Conservation (phyloP, 1,140 invertebrate genomes). For the Ephestia elutella region DNA sequence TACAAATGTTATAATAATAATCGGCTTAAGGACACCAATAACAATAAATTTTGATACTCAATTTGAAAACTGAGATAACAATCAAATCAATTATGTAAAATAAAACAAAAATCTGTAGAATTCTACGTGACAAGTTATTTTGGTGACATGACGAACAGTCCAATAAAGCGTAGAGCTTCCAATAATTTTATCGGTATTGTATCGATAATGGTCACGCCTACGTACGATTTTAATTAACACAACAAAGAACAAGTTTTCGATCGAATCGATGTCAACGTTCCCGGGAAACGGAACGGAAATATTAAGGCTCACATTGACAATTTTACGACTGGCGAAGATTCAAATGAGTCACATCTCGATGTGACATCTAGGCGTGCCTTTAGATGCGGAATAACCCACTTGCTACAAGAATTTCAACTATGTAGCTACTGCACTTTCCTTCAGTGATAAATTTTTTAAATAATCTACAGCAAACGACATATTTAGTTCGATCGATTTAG, state of each 20-base stretch:
- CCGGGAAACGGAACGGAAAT: constrained; percentile 49
- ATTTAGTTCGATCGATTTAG: too few species aligned
- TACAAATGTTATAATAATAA: too few species aligned
- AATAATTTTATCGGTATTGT: constrained; percentile 61
- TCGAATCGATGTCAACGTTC: constrained; percentile 46
- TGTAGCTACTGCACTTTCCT: too few species aligned
- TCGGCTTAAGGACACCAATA: too few species aligned
- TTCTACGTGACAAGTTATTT: constrained; percentile 30
- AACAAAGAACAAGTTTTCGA: constrained; percentile 53
- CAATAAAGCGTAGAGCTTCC: constrained; percentile 59
- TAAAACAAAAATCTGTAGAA: constrained; percentile 29
- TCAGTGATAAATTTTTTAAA: too few species aligned
- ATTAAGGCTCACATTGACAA: constrained; percentile 42
- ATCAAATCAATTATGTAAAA: constrained; percentile 29
- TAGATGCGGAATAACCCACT: constrained; percentile 4
- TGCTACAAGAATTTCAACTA: too few species aligned
- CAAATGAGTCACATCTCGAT: constrained; percentile 47
- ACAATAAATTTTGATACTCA: too few species aligned
- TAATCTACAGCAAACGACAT: too few species aligned
- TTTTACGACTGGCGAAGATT: constrained; percentile 46
- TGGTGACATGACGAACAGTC: constrained; percentile 34
- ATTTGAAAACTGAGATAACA: too few species aligned
- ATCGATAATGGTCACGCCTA: constrained; percentile 66
- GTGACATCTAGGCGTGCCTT: constrained; percentile 22
- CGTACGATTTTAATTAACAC: constrained; percentile 68